Evolutionary conservation across 2,888 invertebrate species (phyloP), one percentile per base, ranked within the genome.

Genomic region (Coecobrya sp.): DNA sequence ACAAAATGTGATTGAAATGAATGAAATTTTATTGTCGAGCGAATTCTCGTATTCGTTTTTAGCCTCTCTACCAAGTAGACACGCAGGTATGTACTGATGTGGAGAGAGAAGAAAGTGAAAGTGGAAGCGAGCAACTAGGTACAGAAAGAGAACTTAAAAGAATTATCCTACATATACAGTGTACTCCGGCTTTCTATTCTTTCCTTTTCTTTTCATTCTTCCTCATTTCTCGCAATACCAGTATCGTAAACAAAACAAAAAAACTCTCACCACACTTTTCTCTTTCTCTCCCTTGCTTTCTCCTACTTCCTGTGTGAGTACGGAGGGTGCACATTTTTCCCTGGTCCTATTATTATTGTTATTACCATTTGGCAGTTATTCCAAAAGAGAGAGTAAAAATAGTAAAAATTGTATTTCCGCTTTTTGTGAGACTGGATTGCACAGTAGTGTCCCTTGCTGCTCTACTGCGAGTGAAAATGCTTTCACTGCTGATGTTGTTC

Each of bases 381-480:
- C 68, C 68, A 70, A 70, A 19, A 25, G 68, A 36, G n/a, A 70
- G 36, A 70, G 68, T 70, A 70, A 36, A 70, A 36, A 70, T 36
- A 70, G 68, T 70, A 65, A 70, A 70, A 70, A 70, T 70, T 36
- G 36, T 70, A 70, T 70, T 70, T 70, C 68, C 68, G 68, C n/a
- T n/a, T 70, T 70, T 70, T 59, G 59, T 59, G 59, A 13, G 19
- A 4, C 49, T 49, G 5, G 4, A 10, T 10, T 10, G 4, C 49
- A 13, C 49, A 49, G 13, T 49, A 42, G 10, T 49, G 59, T 19
- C 59, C 13, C 59, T 19, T 59, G 59, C 22, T 19, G 22, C 22
- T n/a, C n/a, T n/a, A n/a, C n/a, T n/a, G n/a, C n/a, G n/a, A n/a
- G 8, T 2, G n/a, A 19, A 27, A 13, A 65, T 65, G 65, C 27